A percentile compares a stretch with the other conserved stretches of the same genome.
Conservation (phyloP, 2,888 invertebrate genomes). For the Cosmia pyralina region DNA sequence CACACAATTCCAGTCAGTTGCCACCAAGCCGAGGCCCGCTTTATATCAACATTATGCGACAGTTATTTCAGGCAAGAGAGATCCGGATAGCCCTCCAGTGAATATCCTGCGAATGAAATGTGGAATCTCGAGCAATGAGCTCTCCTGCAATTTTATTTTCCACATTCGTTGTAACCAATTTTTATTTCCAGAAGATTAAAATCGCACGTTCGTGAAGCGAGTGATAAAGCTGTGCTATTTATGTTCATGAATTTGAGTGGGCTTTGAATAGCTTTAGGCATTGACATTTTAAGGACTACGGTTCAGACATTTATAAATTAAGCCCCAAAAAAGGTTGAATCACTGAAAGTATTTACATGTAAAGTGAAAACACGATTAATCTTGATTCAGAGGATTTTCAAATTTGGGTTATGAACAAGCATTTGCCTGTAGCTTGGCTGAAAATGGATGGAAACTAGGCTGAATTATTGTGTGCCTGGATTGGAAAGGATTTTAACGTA, state of each 20-base stretch:
- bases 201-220: constrained; percentile 33
- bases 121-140: constrained; percentile 66
- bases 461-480: constrained; percentile 22
- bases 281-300: constrained; percentile 53
- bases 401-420: constrained; percentile 30
- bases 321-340: constrained; percentile 54
- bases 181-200: constrained; percentile 54
- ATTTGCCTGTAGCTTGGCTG: not conserved
- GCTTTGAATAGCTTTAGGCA: constrained; percentile 33
- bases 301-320: constrained; percentile 60
- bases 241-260: constrained; percentile 41
- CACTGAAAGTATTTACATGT: constrained; percentile 54
- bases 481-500: constrained; percentile 15
- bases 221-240: constrained; percentile 52
- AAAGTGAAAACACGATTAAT: constrained; percentile 55
- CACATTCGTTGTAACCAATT: constrained; percentile 39
- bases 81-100: constrained; percentile 80
- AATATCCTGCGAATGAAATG: constrained; percentile 80
- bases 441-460: constrained; percentile 21
- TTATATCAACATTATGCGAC: constrained; percentile 85
- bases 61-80: constrained; percentile 84
- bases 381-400: constrained; percentile 50
- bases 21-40: constrained; percentile 65
- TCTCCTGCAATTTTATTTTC: constrained; percentile 50
- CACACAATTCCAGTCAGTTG: constrained; percentile 71